A percentile compares a stretch with the other conserved stretches of the same genome.
Conservation (phyloP, 1,140 invertebrate species). For the Formica exsecta region DNA sequence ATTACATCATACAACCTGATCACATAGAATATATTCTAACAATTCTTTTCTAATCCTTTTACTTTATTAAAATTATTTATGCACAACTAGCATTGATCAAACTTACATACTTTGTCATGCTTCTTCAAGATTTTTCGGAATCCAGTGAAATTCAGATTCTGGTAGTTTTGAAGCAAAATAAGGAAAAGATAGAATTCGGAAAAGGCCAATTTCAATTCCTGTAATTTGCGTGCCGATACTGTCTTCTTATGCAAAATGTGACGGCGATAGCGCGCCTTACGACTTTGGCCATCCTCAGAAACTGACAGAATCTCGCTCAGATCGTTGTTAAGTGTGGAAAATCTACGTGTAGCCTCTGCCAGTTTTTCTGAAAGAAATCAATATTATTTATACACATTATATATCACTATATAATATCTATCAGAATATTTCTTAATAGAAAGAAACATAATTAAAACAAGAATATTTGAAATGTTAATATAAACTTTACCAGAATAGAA, state of each 20-base stretch:
- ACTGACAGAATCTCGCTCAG: constrained; percentile 87
- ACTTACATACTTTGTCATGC: constrained; percentile 93
- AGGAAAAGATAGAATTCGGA: constrained; percentile 96
- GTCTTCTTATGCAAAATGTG: constrained; percentile 87
- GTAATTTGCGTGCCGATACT: constrained; percentile 89
- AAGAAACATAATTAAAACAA: background rate
- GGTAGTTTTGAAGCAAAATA: constrained; percentile 92
- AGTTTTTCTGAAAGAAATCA: constrained; percentile 90
- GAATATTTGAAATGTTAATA: background rate
- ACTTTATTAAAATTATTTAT: constrained; percentile 1
- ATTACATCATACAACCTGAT: background rate
- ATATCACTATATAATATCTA: background rate
- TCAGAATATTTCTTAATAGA: background rate
- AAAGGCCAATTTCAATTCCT: constrained; percentile 96
- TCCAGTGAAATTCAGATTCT: constrained; percentile 96
- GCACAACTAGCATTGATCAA: background rate
- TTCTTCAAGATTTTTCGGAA: constrained; percentile 98
- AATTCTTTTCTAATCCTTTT: background rate
- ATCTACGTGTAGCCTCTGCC: constrained; percentile 94
- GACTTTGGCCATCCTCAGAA: constrained; percentile 85
- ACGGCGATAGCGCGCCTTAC: constrained; percentile 80
- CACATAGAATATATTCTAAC: background rate
- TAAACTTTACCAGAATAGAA: constrained; percentile 91
- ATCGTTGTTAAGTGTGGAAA: constrained; percentile 91
- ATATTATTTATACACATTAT: background rate